Conservation (phyloP, 1,140 invertebrate genomes). For the Drosophila paulistorum region DNA sequence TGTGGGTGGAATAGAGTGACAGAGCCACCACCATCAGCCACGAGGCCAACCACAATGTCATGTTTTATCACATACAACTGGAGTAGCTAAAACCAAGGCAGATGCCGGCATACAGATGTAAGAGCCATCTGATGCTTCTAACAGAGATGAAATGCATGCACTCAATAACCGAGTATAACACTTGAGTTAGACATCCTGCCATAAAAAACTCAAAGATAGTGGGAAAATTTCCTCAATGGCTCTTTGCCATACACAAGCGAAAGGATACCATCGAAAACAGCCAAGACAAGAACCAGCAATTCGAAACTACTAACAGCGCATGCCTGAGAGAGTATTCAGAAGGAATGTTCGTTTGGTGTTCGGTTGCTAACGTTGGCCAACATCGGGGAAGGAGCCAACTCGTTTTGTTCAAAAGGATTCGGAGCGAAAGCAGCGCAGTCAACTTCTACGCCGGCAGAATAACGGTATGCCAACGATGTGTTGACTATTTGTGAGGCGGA, state of each 20-base stretch:
- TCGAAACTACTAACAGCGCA: constrained; percentile 54
- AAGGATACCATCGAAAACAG: constrained; percentile 10
- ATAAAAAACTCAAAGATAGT: constrained; percentile 34
- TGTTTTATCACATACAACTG: constrained; percentile 1
- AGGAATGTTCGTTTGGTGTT: constrained; percentile 19
- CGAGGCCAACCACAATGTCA: constrained; percentile 7
- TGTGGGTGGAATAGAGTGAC: constrained; percentile 15
- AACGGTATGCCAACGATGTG: constrained; percentile 66
- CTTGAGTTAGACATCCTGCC: neutral
- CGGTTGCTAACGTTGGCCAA: constrained; percentile 21
- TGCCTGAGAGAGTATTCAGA: constrained; percentile 49
- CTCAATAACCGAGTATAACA: neutral
- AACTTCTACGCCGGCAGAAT: constrained; percentile 71
- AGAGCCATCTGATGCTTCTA: constrained; percentile 3
- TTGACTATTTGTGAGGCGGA: constrained; percentile 82
- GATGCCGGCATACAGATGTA: neutral
- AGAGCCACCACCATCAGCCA: neutral
- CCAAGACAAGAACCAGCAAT: constrained; percentile 48
- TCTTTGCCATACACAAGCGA: neutral
- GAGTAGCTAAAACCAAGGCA: neutral
- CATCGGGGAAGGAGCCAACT: neutral
- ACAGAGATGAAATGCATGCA: constrained; percentile 1
- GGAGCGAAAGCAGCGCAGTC: constrained; percentile 32
- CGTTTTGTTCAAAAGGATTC: constrained; percentile 50
- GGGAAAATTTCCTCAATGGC: constrained; percentile 36